phyloP scores from a whole-genome alignment of 2,888 invertebrate species.

The Lasioglossum lativentre region DNA sequence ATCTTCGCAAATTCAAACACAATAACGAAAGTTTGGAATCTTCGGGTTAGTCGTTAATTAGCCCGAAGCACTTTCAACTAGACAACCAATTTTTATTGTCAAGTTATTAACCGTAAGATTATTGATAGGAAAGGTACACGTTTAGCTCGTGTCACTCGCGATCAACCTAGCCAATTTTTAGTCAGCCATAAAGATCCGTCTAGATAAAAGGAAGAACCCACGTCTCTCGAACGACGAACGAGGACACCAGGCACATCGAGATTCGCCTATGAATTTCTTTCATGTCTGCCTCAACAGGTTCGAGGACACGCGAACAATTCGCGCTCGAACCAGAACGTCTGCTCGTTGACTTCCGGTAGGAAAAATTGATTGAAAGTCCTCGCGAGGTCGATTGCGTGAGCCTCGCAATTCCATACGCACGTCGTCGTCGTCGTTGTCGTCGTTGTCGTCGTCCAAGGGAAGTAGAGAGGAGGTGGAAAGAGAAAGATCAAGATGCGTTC shows the following conservation, averaged over 20 bases:
- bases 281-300: neutral
- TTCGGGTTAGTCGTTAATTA: no score
- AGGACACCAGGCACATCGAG: neutral
- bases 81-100: no score
- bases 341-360: neutral
- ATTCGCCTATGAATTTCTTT: constrained; percentile 1
- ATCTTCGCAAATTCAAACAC: no score
- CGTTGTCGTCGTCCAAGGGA: neutral
- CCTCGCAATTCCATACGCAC: neutral
- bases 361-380: constrained; percentile 4
- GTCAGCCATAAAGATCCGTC: no score
- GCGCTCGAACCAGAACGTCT: neutral
- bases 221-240: neutral
- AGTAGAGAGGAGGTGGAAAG: neutral
- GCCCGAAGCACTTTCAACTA: no score
- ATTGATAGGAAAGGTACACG: no score
- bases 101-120: no score
- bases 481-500: constrained; percentile 52
- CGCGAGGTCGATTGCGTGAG: neutral
- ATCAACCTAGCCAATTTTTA: neutral
- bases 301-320: constrained; percentile 1
- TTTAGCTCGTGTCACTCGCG: no score
- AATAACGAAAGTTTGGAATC: no score
- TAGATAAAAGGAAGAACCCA: neutral
- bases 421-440: neutral